Percentiles rank a stretch among this genome's conserved stretches.
Evolutionary conservation across 2,888 invertebrate species (phyloP).

Genomic region (Drosophila picticornis): DNA sequence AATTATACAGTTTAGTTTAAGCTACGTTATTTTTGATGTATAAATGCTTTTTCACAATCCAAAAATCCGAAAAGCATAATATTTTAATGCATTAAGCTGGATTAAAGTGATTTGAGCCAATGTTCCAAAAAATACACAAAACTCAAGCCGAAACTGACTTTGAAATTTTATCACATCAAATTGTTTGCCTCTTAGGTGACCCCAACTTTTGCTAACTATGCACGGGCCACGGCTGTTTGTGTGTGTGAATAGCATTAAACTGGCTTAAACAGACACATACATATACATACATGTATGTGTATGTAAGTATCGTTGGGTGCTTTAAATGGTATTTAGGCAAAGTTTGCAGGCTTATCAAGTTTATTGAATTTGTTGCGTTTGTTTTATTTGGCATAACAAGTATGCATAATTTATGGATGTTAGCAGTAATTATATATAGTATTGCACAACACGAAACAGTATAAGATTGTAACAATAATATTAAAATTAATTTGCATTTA

Average conservation of each 20-base stretch:
- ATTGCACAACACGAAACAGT: slow-evolving; percentile 11
- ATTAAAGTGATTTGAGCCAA: neutral
- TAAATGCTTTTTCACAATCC: neutral
- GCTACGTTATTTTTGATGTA: neutral
- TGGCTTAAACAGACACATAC: neutral
- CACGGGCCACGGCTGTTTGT: neutral
- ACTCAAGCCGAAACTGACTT: neutral
- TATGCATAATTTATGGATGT: slow-evolving; percentile 13
- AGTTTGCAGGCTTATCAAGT: slow-evolving; percentile 23
- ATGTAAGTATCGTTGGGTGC: neutral
- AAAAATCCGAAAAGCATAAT: neutral
- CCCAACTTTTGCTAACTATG: slow-evolving; percentile 1
- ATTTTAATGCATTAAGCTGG: neutral
- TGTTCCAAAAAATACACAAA: neutral
- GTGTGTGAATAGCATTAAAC: slow-evolving; percentile 7
- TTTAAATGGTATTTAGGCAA: slow-evolving; percentile 8
- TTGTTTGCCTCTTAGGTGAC: slow-evolving; percentile 7
- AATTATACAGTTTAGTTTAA: too few species aligned
- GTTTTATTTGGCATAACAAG: slow-evolving; percentile 7
- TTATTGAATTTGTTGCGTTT: neutral
- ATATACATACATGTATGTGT: neutral
- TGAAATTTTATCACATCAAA: slow-evolving; percentile 22
- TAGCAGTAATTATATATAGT: neutral
- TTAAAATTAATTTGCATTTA: slow-evolving; percentile 65
- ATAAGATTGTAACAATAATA: slow-evolving; percentile 22